Base-by-base conservation (phyloP, 2,797 vertebrate species). In the Pseudocheirus occidentalis region DNA sequence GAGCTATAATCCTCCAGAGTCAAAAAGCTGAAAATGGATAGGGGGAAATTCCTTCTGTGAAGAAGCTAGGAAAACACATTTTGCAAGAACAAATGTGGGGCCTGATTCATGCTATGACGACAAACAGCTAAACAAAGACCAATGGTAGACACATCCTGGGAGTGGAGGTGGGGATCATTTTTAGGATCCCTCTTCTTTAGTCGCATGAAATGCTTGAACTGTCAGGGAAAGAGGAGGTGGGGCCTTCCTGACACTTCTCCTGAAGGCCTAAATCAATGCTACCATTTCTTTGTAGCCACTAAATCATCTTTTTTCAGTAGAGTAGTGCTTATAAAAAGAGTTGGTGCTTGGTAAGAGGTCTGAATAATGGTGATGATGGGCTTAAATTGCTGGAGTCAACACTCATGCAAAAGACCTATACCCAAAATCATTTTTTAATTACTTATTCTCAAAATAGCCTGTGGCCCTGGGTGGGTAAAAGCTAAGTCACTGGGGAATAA, bases 391-490 rank as follows among this genome's bases (percentile, higher is more conserved):
- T 87, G 40, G 40, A 87, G 46, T 87, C 24, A 87, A 81, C 7
- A 11, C 55, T 93, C 46, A 59, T 93, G 92, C 90, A 53, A 87
- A 92, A 46, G 94, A 94, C 50, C 66, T 89, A 92, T 62, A 92
- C 94, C 94, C 27, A 55, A 4, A 1, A 92, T 66, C 11, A 4
- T n/a, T 16, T 24, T 62, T 93, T 95, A 94, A 91, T 56, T 91
- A 93, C 55, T 95, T 91, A 54, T 24, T 66, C 94, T 96, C 93
- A 92, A 92, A 95, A 91, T 92, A 94, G 90, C 29, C 54, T 14
- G 13, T 9, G 56, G 18, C 13, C 54, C 59, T 90, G 52, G 73
- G 90, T 93, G 89, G 62, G n/a, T 34, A 50, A 58, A 59, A 50
- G 59, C 18, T 92, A 93, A 96, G 59, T 56, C 46, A 31, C 5